Evolutionary conservation across 2,888 invertebrate species (phyloP), one percentile per base, ranked within the genome.

Genomic region (Liposcelis brunnea): DNA sequence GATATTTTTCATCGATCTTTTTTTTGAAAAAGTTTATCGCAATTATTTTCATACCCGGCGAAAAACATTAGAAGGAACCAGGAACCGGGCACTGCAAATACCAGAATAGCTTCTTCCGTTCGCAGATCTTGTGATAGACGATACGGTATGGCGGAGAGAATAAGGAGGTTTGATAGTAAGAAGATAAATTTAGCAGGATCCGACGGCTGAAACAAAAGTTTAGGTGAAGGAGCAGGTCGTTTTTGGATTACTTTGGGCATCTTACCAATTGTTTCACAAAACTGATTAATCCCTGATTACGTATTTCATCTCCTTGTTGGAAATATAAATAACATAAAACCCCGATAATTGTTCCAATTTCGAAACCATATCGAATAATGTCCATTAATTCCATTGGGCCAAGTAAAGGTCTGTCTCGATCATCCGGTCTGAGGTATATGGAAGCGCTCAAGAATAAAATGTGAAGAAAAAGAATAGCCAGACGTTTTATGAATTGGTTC

Each of bases 1-100:
- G 31, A 45, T 5, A 14, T 10, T 42, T 8, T 42, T 42, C 14
- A 18, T 10, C 10, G 21, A 16, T 42, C 21, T 18, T 42, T 42
- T 42, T 42, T 18, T 14, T 42, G 14, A 12, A n/a, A 12, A 6
- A n/a, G 18, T 44, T 43, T 26, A 45, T 6, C 6, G 14, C 31
- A 31, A 8, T 31, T 14, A 6, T n/a, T n/a, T n/a, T n/a, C n/a
- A n/a, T 69, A 95, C 95, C 97, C 93, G 34, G 97, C 97, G 66
- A 97, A 98, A 64, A 98, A 98, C 80, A 98, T 91, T 16, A 97
- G 74, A 36, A 94, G 77, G 61, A 95, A 91, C 97, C 97, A 98
- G 31, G 87, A 87, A 3, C 93, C 89, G 0, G 97, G 97, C 16
- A 95, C 79, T 0, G 95, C 83, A 55, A 95, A 80, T 33, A 90